A percentile compares a stretch with the other conserved stretches of the same genome.
Evolutionary conservation across 2,888 invertebrate genomes (phyloP).

Genomic region (Xestia ashworthii): DNA sequence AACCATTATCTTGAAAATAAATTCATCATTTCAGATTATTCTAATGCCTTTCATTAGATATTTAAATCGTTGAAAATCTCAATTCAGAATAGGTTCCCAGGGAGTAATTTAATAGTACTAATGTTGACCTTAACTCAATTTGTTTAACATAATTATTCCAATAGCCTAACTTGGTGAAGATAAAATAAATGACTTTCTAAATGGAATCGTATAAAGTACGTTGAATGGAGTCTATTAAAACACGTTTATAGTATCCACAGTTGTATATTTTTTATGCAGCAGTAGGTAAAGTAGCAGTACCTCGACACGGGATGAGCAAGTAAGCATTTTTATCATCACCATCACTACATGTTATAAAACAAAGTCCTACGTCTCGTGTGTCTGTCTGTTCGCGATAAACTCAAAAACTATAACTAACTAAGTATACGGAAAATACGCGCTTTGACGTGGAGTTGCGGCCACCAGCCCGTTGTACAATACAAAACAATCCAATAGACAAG

Average conservation of each 20-base stretch:
- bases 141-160: constrained; percentile 50
- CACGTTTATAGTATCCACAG: not conserved
- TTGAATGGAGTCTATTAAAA: not conserved
- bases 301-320: no score
- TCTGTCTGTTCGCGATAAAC: no score
- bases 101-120: constrained; percentile 47
- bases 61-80: constrained; percentile 42
- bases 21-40: constrained; percentile 38
- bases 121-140: constrained; percentile 44
- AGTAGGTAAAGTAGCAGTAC: no score
- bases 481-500: no score
- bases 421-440: no score
- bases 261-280: not conserved
- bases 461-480: no score
- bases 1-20: constrained; percentile 15
- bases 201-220: constrained; percentile 30
- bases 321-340: no score
- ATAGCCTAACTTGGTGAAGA: constrained; percentile 31
- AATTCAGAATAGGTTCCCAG: constrained; percentile 41
- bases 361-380: no score
- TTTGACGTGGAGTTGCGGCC: no score
- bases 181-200: constrained; percentile 34
- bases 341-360: no score
- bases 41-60: constrained; percentile 35
- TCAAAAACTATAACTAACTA: no score